phyloP scores from a whole-genome alignment of 1,140 invertebrate genomes.

The Drosophila tristis region DNA sequence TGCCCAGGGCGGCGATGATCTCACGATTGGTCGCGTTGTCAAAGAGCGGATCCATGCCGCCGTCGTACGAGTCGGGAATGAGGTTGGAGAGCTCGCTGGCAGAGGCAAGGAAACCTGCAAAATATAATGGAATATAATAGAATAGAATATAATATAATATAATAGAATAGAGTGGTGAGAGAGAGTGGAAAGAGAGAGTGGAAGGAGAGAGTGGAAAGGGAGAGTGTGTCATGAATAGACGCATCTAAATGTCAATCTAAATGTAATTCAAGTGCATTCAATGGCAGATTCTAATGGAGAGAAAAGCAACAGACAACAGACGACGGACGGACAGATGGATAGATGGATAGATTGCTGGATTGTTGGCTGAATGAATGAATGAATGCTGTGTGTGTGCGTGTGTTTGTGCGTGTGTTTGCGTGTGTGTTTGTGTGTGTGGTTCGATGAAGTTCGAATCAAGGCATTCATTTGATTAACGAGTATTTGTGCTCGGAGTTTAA shows the following conservation, averaged over 20 bases:
- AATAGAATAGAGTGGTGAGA: neutral
- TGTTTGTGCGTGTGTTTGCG: no score
- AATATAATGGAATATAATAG: neutral
- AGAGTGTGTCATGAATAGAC: conserved; percentile 42
- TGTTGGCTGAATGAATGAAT: no score
- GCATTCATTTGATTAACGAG: conserved; percentile 79
- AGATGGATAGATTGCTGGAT: conserved; percentile 3
- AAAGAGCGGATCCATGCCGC: conserved; percentile 90
- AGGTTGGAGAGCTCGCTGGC: conserved; percentile 73
- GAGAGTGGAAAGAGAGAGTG: neutral
- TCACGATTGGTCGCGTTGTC: conserved; percentile 94
- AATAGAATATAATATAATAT: neutral
- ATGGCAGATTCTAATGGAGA: conserved; percentile 14
- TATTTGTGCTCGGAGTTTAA: conserved; percentile 68
- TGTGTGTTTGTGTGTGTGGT: no score
- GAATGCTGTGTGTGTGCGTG: no score
- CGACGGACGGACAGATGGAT: conserved; percentile 28
- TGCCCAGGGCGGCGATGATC: conserved; percentile 92
- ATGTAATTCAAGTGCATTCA: conserved; percentile 77
- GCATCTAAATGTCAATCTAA: conserved; percentile 79
- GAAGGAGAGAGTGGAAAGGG: neutral
- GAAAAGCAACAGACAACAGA: conserved; percentile 14
- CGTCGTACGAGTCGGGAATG: conserved; percentile 72
- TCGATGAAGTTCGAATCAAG: conserved; percentile 36
- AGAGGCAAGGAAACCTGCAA: conserved; percentile 28